Conservation (phyloP, 2,797 vertebrate genomes). For the Sebastes diaconus region DNA sequence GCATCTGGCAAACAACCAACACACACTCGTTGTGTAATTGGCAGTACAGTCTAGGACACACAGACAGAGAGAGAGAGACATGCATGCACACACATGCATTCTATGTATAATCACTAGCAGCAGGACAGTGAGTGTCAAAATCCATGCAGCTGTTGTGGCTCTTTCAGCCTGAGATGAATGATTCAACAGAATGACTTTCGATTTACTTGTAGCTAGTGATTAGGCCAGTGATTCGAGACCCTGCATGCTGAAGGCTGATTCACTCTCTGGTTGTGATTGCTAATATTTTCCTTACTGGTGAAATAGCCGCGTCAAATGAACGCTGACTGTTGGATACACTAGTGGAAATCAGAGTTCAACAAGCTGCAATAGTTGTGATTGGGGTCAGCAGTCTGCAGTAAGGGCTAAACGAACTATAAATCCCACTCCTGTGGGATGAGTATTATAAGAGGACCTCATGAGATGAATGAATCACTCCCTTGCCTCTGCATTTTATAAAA, state of each 20-base stretch:
- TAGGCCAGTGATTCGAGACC: conserved; percentile 13
- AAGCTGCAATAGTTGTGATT: conserved; percentile 42
- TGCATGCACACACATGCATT: not conserved
- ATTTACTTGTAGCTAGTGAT: conserved; percentile 19
- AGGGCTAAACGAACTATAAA: conserved; percentile 29
- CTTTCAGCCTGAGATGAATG: not conserved
- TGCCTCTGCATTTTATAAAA: conserved; percentile 40
- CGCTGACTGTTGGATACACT: not conserved
- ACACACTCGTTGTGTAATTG: not conserved
- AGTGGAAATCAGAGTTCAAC: conserved; percentile 34
- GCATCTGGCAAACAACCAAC: conserved; percentile 24
- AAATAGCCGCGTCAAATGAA: conserved; percentile 23
- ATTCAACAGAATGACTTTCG: conserved; percentile 13
- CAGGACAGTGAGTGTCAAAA: not conserved
- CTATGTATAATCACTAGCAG: not conserved
- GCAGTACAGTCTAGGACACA: not conserved
- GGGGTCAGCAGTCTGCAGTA: conserved; percentile 35
- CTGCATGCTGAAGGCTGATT: not conserved
- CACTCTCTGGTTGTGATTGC: not conserved
- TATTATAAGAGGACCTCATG: conserved; percentile 31
- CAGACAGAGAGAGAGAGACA: not conserved
- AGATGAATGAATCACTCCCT: conserved; percentile 51
- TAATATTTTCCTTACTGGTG: conserved; percentile 7
- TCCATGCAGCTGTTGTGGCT: conserved; percentile 18
- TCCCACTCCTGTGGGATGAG: conserved; percentile 10